Conservation (phyloP, 2,888 invertebrate genomes). For the Molanna angustata region DNA sequence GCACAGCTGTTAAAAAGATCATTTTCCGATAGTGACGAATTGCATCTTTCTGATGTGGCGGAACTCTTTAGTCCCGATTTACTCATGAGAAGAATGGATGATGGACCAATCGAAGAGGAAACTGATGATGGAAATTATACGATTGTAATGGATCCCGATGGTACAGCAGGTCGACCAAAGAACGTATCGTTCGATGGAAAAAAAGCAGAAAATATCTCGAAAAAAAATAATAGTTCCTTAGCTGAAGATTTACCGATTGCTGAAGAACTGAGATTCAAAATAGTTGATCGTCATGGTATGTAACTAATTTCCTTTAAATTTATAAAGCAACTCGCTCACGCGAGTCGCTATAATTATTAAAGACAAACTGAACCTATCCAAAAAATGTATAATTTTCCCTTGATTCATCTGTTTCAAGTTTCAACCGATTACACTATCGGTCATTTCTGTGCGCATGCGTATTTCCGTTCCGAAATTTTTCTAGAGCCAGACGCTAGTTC, state of each 20-base stretch:
- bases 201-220: not conserved
- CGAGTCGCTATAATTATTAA: too few species aligned
- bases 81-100: slow-evolving; percentile 6
- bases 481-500: too few species aligned
- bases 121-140: not conserved
- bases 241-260: slow-evolving; percentile 47
- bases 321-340: too few species aligned
- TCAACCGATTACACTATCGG: too few species aligned
- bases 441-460: too few species aligned
- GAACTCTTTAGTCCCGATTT: not conserved
- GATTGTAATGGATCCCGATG: not conserved
- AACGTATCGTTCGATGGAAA: not conserved
- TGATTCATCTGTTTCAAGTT: not conserved
- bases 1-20: slow-evolving; percentile 46
- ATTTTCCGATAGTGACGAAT: slow-evolving; percentile 40
- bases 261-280: slow-evolving; percentile 50
- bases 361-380: too few species aligned
- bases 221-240: not conserved
- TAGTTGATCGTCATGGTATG: slow-evolving; percentile 51
- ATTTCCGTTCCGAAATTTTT: too few species aligned
- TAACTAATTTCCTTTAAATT: slow-evolving; percentile 1
- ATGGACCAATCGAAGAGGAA: slow-evolving; percentile 1
- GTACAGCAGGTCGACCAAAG: not conserved
- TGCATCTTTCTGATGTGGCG: slow-evolving; percentile 23
- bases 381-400: not conserved